Percentiles rank a stretch among this genome's conserved stretches.
Conservation (phyloP, 1,140 invertebrate genomes). For the Sogatella furcifera region DNA sequence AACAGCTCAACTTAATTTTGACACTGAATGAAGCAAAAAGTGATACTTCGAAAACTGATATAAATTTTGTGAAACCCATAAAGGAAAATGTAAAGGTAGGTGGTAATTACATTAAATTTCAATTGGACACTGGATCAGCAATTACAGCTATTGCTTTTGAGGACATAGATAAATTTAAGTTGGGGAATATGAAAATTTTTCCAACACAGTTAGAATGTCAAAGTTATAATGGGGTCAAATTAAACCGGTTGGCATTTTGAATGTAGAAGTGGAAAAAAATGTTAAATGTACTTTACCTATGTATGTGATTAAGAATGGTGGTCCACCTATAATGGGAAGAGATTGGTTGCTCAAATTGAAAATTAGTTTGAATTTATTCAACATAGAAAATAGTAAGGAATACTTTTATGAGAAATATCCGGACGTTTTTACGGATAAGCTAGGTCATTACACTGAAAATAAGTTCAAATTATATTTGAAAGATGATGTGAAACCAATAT, state of each 20-base stretch:
- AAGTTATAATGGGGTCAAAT: background rate
- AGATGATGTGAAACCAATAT: conserved; percentile 26
- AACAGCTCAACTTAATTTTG: too few relatives aligned
- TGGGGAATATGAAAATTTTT: too few relatives aligned
- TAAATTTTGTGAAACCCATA: too few relatives aligned
- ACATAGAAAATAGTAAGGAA: background rate
- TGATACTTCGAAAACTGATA: too few relatives aligned
- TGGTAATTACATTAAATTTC: too few relatives aligned
- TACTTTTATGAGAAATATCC: conserved; percentile 7
- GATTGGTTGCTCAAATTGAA: conserved; percentile 9
- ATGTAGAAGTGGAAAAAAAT: background rate
- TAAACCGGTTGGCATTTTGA: conserved; percentile 4
- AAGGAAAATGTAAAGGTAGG: too few relatives aligned
- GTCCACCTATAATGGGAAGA: conserved; percentile 4
- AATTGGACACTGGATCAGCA: too few relatives aligned
- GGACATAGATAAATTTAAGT: too few relatives aligned
- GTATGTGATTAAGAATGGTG: background rate
- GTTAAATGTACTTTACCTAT: too few relatives aligned
- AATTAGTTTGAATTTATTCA: background rate
- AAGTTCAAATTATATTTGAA: background rate
- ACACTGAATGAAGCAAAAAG: too few relatives aligned
- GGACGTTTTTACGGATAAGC: background rate
- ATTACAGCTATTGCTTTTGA: too few relatives aligned
- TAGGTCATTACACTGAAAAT: conserved; percentile 4
- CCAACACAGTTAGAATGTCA: background rate